A percentile compares a stretch with the other conserved stretches of the same genome.
phyloP scores from a whole-genome alignment of 2,888 invertebrate species.

The Quadroppia sp. region DNA sequence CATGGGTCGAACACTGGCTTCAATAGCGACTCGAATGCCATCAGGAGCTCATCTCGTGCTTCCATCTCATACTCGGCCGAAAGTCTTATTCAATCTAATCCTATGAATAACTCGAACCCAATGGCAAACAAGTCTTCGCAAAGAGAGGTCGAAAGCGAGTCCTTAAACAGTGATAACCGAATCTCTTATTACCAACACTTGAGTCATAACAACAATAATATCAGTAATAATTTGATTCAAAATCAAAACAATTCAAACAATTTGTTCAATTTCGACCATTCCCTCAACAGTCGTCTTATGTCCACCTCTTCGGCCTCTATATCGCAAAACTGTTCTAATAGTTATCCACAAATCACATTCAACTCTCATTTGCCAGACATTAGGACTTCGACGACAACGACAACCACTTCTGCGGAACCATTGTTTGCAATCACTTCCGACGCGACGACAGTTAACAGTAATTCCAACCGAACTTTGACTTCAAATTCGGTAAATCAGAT shows the following conservation, averaged over 20 bases:
- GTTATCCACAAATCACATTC: constrained; percentile 27
- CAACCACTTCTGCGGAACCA: not conserved
- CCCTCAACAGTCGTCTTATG: not conserved
- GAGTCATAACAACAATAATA: not conserved
- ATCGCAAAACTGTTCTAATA: constrained; percentile 14
- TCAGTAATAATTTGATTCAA: not conserved
- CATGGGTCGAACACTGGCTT: not conserved
- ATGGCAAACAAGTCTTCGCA: not conserved
- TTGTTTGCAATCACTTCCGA: not conserved
- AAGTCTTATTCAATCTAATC: constrained; percentile 25
- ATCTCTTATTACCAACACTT: constrained; percentile 26
- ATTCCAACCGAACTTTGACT: not conserved
- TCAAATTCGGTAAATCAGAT: not conserved
- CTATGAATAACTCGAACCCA: constrained; percentile 19
- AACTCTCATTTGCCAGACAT: constrained; percentile 19
- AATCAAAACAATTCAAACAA: constrained; percentile 28
- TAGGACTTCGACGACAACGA: not conserved
- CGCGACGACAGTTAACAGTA: not conserved
- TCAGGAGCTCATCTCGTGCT: constrained; percentile 9
- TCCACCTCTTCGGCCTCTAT: not conserved
- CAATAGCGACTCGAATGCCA: not conserved
- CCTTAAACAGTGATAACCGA: constrained; percentile 4
- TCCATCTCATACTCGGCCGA: constrained; percentile 17
- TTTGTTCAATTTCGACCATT: not conserved
- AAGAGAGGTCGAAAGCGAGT: constrained; percentile 5